Percentiles rank a stretch among this genome's conserved stretches.
phyloP scores from a whole-genome alignment of 2,888 invertebrate genomes.

The Drosophila nigritarsus region DNA sequence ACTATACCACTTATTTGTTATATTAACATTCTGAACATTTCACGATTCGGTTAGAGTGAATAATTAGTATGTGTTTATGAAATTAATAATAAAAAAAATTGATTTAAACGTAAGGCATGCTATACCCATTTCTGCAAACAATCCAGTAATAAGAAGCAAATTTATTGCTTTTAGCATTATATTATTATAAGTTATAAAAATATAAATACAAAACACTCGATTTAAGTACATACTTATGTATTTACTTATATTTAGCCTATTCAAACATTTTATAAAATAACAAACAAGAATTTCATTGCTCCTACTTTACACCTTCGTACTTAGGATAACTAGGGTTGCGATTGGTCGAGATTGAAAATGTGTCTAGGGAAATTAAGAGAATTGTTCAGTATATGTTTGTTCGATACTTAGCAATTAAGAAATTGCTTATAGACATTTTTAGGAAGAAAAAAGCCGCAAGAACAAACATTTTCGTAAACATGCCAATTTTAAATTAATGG shows the following conservation, averaged over 20 bases:
- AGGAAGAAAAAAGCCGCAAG: conserved; percentile 4
- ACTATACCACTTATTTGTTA: neutral
- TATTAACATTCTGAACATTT: neutral
- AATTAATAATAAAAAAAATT: neutral
- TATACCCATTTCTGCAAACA: neutral
- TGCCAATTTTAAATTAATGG: neutral
- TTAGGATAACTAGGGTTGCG: neutral
- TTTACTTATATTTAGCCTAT: neutral
- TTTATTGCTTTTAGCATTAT: neutral
- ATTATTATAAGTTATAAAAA: neutral
- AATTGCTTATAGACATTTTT: conserved; percentile 5
- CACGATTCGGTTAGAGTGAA: neutral
- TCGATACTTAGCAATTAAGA: neutral
- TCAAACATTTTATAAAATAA: neutral
- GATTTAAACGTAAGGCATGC: neutral
- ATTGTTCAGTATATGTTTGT: conserved; percentile 17
- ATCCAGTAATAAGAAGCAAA: neutral
- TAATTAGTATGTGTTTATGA: neutral
- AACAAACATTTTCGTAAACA: neutral
- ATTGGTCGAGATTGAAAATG: neutral
- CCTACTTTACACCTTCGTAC: neutral
- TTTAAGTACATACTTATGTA: neutral
- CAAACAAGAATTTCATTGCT: neutral
- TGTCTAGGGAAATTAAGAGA: neutral
- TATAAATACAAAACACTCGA: neutral